These are phyloP conservation scores for Nomia melanderi DNA, from an alignment of 1,140 invertebrate genomes.

Conservation along the genomic window DNA sequence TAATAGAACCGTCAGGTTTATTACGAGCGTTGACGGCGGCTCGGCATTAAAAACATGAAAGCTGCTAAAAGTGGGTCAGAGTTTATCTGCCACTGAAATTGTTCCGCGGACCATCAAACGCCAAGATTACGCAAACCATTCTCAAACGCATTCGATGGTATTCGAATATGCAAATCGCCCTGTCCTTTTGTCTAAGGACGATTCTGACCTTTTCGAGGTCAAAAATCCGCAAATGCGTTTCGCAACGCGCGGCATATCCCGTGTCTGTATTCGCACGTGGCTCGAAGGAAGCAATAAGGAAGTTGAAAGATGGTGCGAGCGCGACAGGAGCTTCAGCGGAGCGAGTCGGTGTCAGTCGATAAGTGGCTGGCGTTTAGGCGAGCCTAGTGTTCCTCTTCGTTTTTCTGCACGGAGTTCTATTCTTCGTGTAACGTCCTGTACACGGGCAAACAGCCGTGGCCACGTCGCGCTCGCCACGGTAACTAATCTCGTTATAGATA, in stretches of 20 bases:
- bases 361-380: conserved; percentile 51
- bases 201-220: not conserved
- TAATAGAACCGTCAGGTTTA: too few relatives aligned
- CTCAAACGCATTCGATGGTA: conserved; percentile 4
- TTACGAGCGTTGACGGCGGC: too few relatives aligned
- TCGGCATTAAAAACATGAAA: not conserved
- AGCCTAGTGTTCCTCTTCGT: conserved; percentile 52
- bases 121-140: conserved; percentile 1
- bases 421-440: conserved; percentile 56
- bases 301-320: conserved; percentile 20
- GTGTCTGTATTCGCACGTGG: conserved; percentile 38
- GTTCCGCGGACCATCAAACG: not conserved
- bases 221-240: too few relatives aligned
- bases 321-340: conserved; percentile 45
- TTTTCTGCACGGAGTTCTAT: conserved; percentile 46
- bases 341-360: conserved; percentile 49
- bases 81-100: not conserved
- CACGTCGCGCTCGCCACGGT: conserved; percentile 61
- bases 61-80: not conserved
- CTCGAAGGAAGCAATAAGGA: conserved; percentile 30
- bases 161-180: conserved; percentile 22
- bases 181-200: not conserved
- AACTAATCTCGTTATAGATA: conserved; percentile 76
- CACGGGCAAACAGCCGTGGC: conserved; percentile 32
- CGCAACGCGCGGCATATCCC: too few relatives aligned